Conservation (phyloP, 1,140 invertebrate species). For the Ganaspis sp. region DNA sequence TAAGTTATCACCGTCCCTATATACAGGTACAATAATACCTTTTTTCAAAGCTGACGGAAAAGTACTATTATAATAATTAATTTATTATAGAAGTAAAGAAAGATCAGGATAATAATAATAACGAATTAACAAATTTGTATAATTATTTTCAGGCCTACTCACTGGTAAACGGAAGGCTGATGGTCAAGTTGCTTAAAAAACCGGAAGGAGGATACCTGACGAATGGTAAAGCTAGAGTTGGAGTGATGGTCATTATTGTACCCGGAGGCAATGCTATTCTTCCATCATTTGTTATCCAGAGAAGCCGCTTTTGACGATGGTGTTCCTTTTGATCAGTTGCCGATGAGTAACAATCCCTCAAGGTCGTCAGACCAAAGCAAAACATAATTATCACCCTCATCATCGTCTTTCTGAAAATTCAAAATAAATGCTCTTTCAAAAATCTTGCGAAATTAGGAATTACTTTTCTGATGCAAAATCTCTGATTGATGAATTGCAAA, state of each 20-base stretch:
- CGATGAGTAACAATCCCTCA: conserved; percentile 11
- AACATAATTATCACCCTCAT: conserved; percentile 17
- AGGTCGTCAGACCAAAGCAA: conserved; percentile 7
- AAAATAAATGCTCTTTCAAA: too few relatives aligned
- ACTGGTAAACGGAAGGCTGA: conserved; percentile 92
- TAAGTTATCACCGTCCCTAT: too few relatives aligned
- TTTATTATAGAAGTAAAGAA: background rate
- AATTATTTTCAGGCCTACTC: conserved; percentile 69
- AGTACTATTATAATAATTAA: too few relatives aligned
- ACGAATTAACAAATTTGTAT: background rate
- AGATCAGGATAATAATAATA: background rate
- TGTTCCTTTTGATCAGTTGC: conserved; percentile 69
- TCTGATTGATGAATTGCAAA: too few relatives aligned
- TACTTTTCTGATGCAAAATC: too few relatives aligned
- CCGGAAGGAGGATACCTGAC: conserved; percentile 89
- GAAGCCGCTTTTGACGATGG: conserved; percentile 86
- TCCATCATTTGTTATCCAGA: conserved; percentile 90
- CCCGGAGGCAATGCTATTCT: conserved; percentile 87
- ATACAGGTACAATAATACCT: too few relatives aligned
- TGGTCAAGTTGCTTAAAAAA: conserved; percentile 89
- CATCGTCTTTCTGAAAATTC: conserved; percentile 11
- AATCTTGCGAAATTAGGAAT: too few relatives aligned
- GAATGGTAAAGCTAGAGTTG: conserved; percentile 88
- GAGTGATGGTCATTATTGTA: conserved; percentile 86
- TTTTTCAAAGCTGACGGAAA: too few relatives aligned